These are phyloP conservation scores for Crypturellus tataupa DNA, from an alignment of 2,797 vertebrate genomes.

Conservation along the genomic window DNA sequence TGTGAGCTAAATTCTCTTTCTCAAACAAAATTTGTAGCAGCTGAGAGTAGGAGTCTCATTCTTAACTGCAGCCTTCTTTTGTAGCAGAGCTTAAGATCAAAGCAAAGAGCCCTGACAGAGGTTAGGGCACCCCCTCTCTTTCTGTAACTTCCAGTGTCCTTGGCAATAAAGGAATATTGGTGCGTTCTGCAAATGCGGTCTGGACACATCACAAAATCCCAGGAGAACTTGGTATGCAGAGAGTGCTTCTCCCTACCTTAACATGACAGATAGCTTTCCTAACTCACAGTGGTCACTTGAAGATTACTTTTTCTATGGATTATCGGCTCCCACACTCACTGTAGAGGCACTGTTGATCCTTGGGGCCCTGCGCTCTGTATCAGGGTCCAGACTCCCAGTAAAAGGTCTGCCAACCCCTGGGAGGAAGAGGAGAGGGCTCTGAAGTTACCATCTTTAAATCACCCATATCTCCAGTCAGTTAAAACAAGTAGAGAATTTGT, in stretches of 20 bases:
- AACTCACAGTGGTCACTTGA: neutral
- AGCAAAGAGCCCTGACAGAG: neutral
- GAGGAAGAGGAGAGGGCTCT: neutral
- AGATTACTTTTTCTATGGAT: neutral
- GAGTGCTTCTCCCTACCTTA: neutral
- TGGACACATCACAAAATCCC: neutral
- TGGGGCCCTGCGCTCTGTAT: too few species aligned
- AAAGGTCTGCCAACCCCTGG: neutral
- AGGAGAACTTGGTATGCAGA: neutral
- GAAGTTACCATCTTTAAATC: neutral
- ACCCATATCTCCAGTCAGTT: neutral
- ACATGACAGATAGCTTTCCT: neutral
- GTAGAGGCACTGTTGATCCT: neutral
- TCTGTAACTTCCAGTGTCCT: neutral
- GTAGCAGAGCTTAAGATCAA: neutral
- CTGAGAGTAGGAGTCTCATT: neutral
- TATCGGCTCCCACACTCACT: neutral
- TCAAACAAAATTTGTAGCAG: neutral
- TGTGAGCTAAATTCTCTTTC: neutral
- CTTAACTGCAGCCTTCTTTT: neutral
- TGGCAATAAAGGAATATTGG: neutral
- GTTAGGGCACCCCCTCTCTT: neutral
- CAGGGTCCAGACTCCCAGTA: neutral
- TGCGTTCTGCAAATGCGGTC: neutral
- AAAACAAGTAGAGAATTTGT: neutral